These are phyloP conservation scores for Carpatolechia fugitivella DNA, from an alignment of 2,888 invertebrate genomes.

Conservation along the genomic window DNA sequence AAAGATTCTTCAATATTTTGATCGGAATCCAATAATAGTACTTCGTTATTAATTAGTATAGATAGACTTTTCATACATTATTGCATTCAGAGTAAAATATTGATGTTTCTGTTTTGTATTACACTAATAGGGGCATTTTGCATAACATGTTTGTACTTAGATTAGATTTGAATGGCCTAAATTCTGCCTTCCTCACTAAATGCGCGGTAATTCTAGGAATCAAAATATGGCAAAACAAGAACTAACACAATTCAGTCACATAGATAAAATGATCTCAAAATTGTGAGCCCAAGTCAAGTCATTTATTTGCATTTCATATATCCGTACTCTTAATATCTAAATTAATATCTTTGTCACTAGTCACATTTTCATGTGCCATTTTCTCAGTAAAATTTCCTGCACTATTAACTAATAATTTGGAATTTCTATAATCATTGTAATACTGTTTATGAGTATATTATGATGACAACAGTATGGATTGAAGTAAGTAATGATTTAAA, in stretches of 20 bases:
- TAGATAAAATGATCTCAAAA: slow-evolving; percentile 71
- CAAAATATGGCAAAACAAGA: slow-evolving; percentile 19
- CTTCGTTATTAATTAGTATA: not conserved
- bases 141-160: not conserved
- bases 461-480: slow-evolving; percentile 34
- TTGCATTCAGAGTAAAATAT: not conserved
- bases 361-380: slow-evolving; percentile 55
- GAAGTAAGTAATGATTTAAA: not conserved
- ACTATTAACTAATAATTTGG: slow-evolving; percentile 18
- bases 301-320: slow-evolving; percentile 55
- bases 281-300: slow-evolving; percentile 63
- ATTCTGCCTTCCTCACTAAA: slow-evolving; percentile 35
- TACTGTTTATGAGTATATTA: slow-evolving; percentile 25
- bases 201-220: slow-evolving; percentile 50
- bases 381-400: slow-evolving; percentile 8
- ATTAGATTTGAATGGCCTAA: slow-evolving; percentile 12
- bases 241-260: slow-evolving; percentile 37
- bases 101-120: not conserved
- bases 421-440: slow-evolving; percentile 11
- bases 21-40: not conserved
- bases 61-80: not conserved
- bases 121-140: too few species aligned
- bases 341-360: slow-evolving; percentile 36
- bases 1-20: not conserved
- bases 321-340: slow-evolving; percentile 43